Percentiles rank a stretch among this genome's conserved stretches.
phyloP scores from a whole-genome alignment of 2,113 vertebrate genomes.

The Aldabrachelys gigantea region DNA sequence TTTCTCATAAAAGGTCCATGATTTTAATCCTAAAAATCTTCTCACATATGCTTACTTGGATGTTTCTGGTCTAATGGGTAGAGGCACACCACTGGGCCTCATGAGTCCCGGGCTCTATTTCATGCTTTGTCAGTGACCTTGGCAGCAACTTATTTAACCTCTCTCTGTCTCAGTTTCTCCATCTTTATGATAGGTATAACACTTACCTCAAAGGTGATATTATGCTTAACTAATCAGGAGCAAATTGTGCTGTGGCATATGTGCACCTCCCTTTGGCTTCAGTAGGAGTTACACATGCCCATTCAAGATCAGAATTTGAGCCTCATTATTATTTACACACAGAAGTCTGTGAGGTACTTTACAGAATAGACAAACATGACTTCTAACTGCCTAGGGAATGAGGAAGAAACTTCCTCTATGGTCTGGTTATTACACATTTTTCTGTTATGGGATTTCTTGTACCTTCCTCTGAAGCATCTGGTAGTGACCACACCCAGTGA shows the following conservation, averaged over 20 bases:
- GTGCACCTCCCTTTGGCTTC: not conserved
- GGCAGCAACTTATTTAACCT: not conserved
- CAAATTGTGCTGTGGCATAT: not conserved
- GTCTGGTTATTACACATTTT: not conserved
- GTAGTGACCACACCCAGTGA: not conserved
- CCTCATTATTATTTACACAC: not conserved
- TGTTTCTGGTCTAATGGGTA: not conserved
- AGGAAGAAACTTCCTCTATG: not conserved
- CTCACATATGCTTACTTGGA: not conserved
- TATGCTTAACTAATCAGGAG: not conserved
- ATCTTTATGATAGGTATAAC: accelerated
- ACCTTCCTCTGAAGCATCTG: accelerated
- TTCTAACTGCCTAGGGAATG: not conserved
- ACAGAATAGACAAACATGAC: not conserved
- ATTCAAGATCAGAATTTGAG: not conserved
- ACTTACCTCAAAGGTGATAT: not conserved
- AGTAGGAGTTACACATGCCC: not conserved
- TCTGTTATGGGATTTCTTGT: not conserved
- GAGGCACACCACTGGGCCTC: not conserved
- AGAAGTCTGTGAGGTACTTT: not conserved
- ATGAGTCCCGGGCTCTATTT: not conserved
- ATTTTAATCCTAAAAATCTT: not conserved
- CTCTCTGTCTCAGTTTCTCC: not conserved
- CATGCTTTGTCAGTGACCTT: not conserved
- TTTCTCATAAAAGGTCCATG: not conserved